Percentiles rank a stretch among this genome's conserved stretches.
phyloP scores from a whole-genome alignment of 2,113 vertebrate genomes.

The Nyctereutes procyonoides region DNA sequence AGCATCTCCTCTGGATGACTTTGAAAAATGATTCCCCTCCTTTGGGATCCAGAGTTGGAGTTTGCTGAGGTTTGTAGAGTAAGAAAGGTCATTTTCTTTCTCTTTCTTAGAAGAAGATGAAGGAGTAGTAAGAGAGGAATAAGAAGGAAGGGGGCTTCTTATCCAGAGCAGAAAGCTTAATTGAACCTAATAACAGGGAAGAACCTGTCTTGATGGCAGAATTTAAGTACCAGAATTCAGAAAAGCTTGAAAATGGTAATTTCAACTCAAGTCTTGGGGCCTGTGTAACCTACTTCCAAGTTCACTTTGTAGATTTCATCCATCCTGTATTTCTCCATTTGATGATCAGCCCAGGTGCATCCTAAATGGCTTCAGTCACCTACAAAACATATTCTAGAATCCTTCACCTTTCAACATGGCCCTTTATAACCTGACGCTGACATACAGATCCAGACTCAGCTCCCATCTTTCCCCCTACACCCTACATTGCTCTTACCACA shows the following conservation, averaged over 20 bases:
- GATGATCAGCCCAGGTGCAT: background rate
- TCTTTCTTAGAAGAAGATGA: background rate
- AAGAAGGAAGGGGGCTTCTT: background rate
- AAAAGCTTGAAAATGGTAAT: constrained; percentile 43
- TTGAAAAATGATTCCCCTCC: constrained; percentile 74
- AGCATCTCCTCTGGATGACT: constrained; percentile 74
- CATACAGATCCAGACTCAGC: background rate
- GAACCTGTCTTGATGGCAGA: constrained; percentile 72
- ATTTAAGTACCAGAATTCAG: constrained; percentile 72
- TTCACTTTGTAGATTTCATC: background rate
- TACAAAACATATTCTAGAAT: background rate
- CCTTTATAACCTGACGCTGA: background rate
- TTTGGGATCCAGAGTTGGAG: constrained; percentile 34
- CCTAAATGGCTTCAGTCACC: background rate
- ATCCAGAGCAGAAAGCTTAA: constrained; percentile 71
- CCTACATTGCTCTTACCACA: background rate
- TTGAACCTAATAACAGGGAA: constrained; percentile 67
- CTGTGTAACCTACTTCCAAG: background rate
- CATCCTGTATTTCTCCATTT: background rate
- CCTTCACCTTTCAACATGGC: background rate
- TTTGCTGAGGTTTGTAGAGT: background rate
- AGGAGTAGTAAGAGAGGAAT: background rate
- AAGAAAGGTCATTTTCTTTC: background rate
- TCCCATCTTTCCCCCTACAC: background rate
- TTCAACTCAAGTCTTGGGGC: background rate